Percentiles rank a stretch among this genome's conserved stretches.
These are phyloP conservation scores for Scaptodrosophila lebanonensis DNA, from an alignment of 1,140 invertebrate genomes.

Conservation along the genomic window DNA sequence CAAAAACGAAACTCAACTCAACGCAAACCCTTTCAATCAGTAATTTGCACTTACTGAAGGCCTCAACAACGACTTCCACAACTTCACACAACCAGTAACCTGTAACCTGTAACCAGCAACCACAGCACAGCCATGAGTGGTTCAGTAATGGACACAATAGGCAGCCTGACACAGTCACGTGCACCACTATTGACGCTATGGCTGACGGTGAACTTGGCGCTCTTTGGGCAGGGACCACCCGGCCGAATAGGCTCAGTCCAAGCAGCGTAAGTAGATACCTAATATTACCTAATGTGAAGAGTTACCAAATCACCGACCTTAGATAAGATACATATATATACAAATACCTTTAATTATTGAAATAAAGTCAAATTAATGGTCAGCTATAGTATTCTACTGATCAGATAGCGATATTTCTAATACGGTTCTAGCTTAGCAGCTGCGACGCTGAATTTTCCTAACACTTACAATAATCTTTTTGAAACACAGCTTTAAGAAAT, in stretches of 20 bases:
- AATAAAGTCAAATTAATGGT: too few relatives aligned
- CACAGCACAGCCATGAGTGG: slow-evolving; percentile 65
- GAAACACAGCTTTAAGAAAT: too few relatives aligned
- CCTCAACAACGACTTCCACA: slow-evolving; percentile 2
- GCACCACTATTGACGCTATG: slow-evolving; percentile 72
- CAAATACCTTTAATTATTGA: too few relatives aligned
- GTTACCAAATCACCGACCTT: slow-evolving; percentile 1
- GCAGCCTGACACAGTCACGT: slow-evolving; percentile 53
- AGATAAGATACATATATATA: too few relatives aligned
- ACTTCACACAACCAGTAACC: too few relatives aligned
- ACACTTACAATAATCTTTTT: too few relatives aligned
- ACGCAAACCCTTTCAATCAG: slow-evolving; percentile 29
- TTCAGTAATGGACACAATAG: slow-evolving; percentile 68
- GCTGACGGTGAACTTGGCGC: slow-evolving; percentile 73
- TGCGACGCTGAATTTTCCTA: too few relatives aligned
- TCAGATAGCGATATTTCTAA: too few relatives aligned
- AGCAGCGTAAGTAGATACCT: slow-evolving; percentile 65
- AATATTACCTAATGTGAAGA: not conserved
- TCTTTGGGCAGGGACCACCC: slow-evolving; percentile 69
- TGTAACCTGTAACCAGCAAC: too few relatives aligned
- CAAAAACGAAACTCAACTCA: slow-evolving; percentile 15
- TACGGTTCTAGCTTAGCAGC: too few relatives aligned
- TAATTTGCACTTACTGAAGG: not conserved
- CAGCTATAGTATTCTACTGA: too few relatives aligned
- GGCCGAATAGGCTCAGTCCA: slow-evolving; percentile 65